These are phyloP conservation scores for Chamaea fasciata DNA, from an alignment of 2,113 vertebrate genomes.

Conservation along the genomic window DNA sequence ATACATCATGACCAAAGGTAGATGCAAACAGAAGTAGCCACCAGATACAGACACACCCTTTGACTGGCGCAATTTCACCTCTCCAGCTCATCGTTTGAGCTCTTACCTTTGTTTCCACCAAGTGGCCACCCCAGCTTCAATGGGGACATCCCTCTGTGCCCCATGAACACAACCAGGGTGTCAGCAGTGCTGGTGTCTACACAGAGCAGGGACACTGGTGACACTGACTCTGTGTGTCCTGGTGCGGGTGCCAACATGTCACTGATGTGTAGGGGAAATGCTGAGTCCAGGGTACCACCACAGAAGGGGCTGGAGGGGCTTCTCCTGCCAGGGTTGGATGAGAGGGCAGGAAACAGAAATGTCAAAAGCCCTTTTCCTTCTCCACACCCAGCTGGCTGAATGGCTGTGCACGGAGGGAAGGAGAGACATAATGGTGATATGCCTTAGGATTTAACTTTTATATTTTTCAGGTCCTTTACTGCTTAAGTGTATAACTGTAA, in stretches of 20 bases:
- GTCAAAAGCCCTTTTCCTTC: not conserved
- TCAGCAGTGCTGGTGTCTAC: not conserved
- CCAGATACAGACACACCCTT: not conserved
- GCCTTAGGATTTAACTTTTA: not conserved
- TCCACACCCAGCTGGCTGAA: not conserved
- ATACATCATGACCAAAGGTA: not conserved
- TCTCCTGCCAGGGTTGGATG: not conserved
- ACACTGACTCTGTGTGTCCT: fast-evolving
- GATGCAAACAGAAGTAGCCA: not conserved
- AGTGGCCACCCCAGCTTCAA: fast-evolving
- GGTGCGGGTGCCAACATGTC: not conserved
- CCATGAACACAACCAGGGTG: fast-evolving
- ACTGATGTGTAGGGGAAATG: fast-evolving
- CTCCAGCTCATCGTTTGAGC: not conserved
- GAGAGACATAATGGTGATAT: not conserved
- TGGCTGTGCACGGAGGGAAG: fast-evolving
- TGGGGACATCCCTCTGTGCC: not conserved
- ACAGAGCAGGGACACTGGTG: not conserved
- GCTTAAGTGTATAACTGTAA: not conserved
- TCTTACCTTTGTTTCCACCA: not conserved
- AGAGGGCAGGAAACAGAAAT: not conserved
- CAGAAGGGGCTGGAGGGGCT: not conserved
- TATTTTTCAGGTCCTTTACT: not conserved
- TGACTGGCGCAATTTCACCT: not conserved
- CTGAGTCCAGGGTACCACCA: not conserved